Evolutionary conservation across 2,888 invertebrate species (phyloP).

Genomic region (Terebella lapidaria): DNA sequence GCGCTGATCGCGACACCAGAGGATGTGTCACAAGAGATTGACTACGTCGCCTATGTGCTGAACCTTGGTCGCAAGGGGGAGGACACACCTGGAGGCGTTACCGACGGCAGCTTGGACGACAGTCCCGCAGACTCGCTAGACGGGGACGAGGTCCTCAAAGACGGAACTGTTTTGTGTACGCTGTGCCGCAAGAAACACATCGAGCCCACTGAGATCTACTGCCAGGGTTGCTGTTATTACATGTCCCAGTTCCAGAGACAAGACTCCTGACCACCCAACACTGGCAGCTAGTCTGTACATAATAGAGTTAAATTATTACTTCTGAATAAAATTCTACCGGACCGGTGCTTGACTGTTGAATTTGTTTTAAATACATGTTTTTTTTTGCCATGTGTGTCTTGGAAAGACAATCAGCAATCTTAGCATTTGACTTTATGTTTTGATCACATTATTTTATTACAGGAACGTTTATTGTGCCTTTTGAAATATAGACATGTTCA

Average conservation of each 20-base stretch:
- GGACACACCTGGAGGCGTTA: neutral
- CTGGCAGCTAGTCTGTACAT: no score
- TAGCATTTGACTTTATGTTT: no score
- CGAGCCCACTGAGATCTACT: constrained; percentile 73
- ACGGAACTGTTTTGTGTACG: constrained; percentile 69
- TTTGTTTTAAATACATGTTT: no score
- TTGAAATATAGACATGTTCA: no score
- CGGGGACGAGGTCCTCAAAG: neutral
- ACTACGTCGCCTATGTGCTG: neutral
- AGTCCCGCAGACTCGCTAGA: neutral
- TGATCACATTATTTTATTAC: no score
- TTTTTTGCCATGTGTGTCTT: no score
- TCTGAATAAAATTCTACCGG: no score
- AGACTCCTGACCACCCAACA: neutral
- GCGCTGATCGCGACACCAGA: constrained; percentile 88
- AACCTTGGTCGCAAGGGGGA: neutral
- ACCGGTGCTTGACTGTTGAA: no score
- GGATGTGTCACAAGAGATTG: constrained; percentile 57
- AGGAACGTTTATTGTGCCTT: no score
- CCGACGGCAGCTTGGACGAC: neutral
- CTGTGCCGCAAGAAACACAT: constrained; percentile 82
- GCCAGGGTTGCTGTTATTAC: constrained; percentile 87
- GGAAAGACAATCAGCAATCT: no score
- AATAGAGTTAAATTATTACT: no score
- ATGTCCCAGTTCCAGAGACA: constrained; percentile 58